Evolutionary conservation across 2,888 invertebrate genomes (phyloP), one percentile per base, ranked within the genome.

Genomic region (Emmelina monodactyla): DNA sequence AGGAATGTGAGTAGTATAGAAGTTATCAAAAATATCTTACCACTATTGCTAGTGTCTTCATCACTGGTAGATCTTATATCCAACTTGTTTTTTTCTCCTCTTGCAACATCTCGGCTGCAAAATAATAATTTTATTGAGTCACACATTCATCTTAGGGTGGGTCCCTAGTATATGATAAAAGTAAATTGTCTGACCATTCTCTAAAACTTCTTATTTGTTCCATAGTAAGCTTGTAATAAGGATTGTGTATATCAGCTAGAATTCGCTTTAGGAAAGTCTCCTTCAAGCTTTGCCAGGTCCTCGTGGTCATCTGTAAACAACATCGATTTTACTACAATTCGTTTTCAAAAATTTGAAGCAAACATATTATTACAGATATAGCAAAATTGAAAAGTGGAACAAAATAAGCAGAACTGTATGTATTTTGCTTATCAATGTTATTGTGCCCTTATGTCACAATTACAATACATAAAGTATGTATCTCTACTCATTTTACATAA

Each of bases 241-340:
- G 79, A 48, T 80, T 79, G 16, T 65, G 59, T 31, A 80, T 63
- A 34, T 80, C 79, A 11, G 78, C 72, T 14, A 80, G 40, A 33
- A 81, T 71, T 2, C 81, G 57, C 47, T 80, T 81, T 16, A 78
- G 38, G 45, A 78, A 80, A 31, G 75, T 71, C 44, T 81, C 80
- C 39, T 80, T 81, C 7, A 80, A 49, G 52, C 80, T 80, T 47
- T 81, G 81, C 81, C 81, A 81, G n/a, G 78, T 70, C 37, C 80
- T 59, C 6, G 37, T 53, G 28, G 70, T 68, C 4, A 48, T 36
- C 81, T 80, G 44, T 58, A 33, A 34, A 39, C 32, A 36, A 19
- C 9, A n/a, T n/a, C n/a, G n/a, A n/a, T n/a, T n/a, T n/a, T n/a
- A n/a, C n/a, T n/a, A n/a, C n/a, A n/a, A n/a, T n/a, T n/a, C n/a